A percentile compares a stretch with the other conserved stretches of the same genome.
Evolutionary conservation across 2,888 invertebrate genomes (phyloP).

Genomic region (Spialia ferax): DNA sequence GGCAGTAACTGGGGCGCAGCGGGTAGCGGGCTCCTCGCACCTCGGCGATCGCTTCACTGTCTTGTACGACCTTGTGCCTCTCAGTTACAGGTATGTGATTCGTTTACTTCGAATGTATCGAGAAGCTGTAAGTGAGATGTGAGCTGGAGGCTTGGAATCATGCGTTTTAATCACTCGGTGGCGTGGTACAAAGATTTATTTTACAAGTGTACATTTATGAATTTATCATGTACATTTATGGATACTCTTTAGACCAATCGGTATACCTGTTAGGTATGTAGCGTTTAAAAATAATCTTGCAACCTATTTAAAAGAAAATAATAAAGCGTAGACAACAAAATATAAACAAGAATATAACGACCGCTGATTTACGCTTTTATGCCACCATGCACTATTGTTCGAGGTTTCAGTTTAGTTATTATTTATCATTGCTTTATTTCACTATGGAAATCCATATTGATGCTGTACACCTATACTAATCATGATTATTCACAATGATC

Average conservation of each 20-base stretch:
- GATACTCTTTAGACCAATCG: slow-evolving; percentile 60
- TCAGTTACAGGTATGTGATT: slow-evolving; percentile 82
- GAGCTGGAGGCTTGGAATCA: slow-evolving; percentile 85
- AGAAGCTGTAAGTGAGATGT: slow-evolving; percentile 86
- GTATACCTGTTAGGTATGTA: slow-evolving; percentile 48
- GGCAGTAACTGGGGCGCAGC: slow-evolving; percentile 69
- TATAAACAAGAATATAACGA: slow-evolving; percentile 38
- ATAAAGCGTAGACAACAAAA: slow-evolving; percentile 48
- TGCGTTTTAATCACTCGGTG: slow-evolving; percentile 86
- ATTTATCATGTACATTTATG: slow-evolving; percentile 70
- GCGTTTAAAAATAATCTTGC: slow-evolving; percentile 48
- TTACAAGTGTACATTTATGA: slow-evolving; percentile 84
- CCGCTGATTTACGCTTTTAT: slow-evolving; percentile 49
- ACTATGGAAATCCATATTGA: slow-evolving; percentile 42
- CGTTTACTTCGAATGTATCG: slow-evolving; percentile 79
- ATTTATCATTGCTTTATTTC: slow-evolving; percentile 37
- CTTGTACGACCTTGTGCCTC: slow-evolving; percentile 79
- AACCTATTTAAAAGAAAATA: slow-evolving; percentile 47
- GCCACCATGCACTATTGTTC: slow-evolving; percentile 66
- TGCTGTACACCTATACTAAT: slow-evolving; percentile 40
- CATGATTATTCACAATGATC: slow-evolving; percentile 31
- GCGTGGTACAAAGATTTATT: slow-evolving; percentile 82
- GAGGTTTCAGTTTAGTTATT: slow-evolving; percentile 35
- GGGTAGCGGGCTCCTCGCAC: slow-evolving; percentile 48
- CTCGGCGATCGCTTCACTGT: slow-evolving; percentile 45